phyloP scores from a whole-genome alignment of 92 coral and sea anemone genomes.

The Palythoa grandiflora region DNA sequence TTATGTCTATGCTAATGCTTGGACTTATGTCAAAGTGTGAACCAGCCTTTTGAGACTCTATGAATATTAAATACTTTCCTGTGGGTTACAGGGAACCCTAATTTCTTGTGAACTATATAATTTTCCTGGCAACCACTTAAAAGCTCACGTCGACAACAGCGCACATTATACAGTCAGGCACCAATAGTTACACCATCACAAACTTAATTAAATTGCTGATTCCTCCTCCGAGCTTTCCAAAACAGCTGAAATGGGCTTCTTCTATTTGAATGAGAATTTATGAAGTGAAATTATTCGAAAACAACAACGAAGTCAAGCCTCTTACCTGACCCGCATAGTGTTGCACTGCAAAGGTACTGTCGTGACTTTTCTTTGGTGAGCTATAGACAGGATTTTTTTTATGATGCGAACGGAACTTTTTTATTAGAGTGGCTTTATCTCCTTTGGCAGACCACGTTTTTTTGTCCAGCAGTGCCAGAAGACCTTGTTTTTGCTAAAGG shows the following conservation, averaged over 20 bases:
- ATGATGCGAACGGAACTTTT: conserved; percentile 61
- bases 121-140: too few relatives aligned
- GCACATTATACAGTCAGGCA: not conserved
- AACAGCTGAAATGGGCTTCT: not conserved
- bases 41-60: not conserved
- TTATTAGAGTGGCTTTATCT: conserved; percentile 66
- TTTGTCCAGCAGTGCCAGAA: conserved; percentile 24
- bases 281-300: too few relatives aligned
- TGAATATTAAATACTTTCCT: too few relatives aligned
- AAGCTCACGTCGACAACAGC: too few relatives aligned
- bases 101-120: too few relatives aligned
- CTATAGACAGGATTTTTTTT: conserved; percentile 64
- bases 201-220: too few relatives aligned
- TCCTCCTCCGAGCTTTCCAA: too few relatives aligned
- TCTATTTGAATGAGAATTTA: too few relatives aligned
- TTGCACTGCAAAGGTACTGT: conserved; percentile 14
- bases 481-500: conserved; percentile 6
- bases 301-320: not conserved
- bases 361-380: not conserved
- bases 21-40: too few relatives aligned
- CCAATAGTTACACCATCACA: not conserved
- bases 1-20: too few relatives aligned
- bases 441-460: conserved; percentile 34
- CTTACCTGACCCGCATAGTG: conserved; percentile 44
- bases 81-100: too few relatives aligned